A percentile compares a stretch with the other conserved stretches of the same genome.
Evolutionary conservation across 2,888 invertebrate genomes (phyloP).

Genomic region (Spilosoma lubricipeda): DNA sequence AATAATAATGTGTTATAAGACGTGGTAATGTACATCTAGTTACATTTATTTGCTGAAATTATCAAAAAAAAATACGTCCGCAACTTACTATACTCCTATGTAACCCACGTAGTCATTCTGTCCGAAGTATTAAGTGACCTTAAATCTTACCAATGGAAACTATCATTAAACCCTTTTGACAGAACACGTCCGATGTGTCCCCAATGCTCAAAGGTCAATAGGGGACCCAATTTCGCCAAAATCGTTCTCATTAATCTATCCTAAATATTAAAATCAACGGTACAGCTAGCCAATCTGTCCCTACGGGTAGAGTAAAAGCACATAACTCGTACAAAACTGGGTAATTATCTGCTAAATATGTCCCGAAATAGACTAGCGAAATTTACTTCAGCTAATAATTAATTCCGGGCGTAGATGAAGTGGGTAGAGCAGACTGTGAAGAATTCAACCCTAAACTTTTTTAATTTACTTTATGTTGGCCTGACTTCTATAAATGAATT

Average conservation of each 20-base stretch:
- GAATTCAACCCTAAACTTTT: neutral
- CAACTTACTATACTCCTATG: neutral
- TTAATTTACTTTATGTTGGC: neutral
- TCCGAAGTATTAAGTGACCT: neutral
- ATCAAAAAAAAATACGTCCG: neutral
- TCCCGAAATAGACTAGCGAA: neutral
- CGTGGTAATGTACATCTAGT: too few relatives aligned
- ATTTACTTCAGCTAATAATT: neutral
- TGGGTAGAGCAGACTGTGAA: neutral
- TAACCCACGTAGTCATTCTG: neutral
- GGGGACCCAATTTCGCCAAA: conserved; percentile 13
- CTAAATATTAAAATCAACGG: conserved; percentile 10
- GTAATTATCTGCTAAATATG: conserved; percentile 10
- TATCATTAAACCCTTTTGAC: conserved; percentile 5
- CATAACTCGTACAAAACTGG: conserved; percentile 11
- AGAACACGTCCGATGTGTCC: neutral
- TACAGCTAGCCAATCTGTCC: conserved; percentile 21
- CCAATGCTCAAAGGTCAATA: conserved; percentile 7
- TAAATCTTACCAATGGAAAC: neutral
- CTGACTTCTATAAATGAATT: neutral
- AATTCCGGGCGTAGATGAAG: neutral
- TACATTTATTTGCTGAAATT: neutral
- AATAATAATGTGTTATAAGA: too few relatives aligned
- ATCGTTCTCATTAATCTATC: neutral
- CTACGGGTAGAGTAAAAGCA: conserved; percentile 19